Conservation (phyloP, 2,113 vertebrate species). For the Illadopsis cleaveri region DNA sequence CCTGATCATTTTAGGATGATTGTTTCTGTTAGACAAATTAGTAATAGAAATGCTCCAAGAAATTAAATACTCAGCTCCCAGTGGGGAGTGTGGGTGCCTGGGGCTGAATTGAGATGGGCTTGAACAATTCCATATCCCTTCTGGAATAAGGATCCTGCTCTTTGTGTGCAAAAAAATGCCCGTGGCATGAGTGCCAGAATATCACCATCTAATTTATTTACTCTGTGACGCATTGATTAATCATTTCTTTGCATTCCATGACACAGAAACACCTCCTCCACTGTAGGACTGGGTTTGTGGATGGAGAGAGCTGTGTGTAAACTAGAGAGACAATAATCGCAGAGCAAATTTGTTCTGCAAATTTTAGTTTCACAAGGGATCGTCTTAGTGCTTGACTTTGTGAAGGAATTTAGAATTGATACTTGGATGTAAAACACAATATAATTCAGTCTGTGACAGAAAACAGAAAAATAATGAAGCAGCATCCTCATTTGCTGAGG, state of each 20-base stretch:
- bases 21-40: constrained; percentile 43
- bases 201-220: constrained; percentile 5
- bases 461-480: neutral
- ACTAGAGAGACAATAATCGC: neutral
- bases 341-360: neutral
- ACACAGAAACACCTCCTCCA: neutral
- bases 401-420: neutral
- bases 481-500: neutral
- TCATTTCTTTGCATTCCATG: constrained; percentile 35
- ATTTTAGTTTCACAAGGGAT: neutral
- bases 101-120: constrained; percentile 28
- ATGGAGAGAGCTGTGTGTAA: neutral
- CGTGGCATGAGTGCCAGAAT: neutral
- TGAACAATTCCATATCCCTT: neutral
- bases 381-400: neutral
- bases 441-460: neutral
- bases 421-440: neutral
- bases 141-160: neutral
- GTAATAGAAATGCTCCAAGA: constrained; percentile 17
- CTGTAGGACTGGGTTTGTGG: rapidly evolving
- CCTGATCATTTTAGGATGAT: neutral
- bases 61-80: constrained; percentile 40
- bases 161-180: neutral
- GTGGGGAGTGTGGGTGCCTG: neutral
- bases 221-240: constrained; percentile 34